A percentile compares a stretch with the other conserved stretches of the same genome.
phyloP scores from a whole-genome alignment of 1,140 invertebrate species.

The Nebria ingens region DNA sequence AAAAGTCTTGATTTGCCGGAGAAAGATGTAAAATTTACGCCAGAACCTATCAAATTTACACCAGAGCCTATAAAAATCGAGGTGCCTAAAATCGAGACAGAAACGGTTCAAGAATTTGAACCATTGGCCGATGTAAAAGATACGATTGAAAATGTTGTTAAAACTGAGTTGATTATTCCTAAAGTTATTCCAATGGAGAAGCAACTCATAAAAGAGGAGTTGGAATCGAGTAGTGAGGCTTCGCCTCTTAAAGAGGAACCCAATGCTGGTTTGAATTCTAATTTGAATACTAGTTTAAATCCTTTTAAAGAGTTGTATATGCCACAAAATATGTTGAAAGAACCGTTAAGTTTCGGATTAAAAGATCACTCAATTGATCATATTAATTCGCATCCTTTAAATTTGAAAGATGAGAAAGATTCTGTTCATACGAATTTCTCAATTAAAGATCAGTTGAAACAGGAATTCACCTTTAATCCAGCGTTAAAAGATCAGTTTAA shows the following conservation, averaged over 20 bases:
- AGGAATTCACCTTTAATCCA: background rate
- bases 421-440: background rate
- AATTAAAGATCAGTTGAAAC: background rate
- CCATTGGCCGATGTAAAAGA: slow-evolving; percentile 11
- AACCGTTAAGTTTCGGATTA: slow-evolving; percentile 15
- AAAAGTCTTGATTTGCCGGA: slow-evolving; percentile 24
- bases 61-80: slow-evolving; percentile 15
- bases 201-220: slow-evolving; percentile 45
- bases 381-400: background rate
- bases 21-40: slow-evolving; percentile 22
- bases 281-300: too few relatives aligned
- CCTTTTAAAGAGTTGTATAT: slow-evolving; percentile 27
- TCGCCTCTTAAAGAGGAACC: slow-evolving; percentile 25
- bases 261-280: too few relatives aligned
- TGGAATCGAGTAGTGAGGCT: slow-evolving; percentile 32
- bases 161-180: slow-evolving; percentile 47
- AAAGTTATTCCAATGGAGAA: slow-evolving; percentile 45
- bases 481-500: background rate
- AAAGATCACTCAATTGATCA: background rate
- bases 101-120: too few relatives aligned
- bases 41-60: slow-evolving; percentile 14
- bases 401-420: background rate
- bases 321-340: slow-evolving; percentile 24
- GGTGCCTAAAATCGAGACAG: slow-evolving; percentile 32
- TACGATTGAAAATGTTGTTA: slow-evolving; percentile 22